Evolutionary conservation across 2,888 invertebrate genomes (phyloP).

Genomic region (Galerucella nymphaeae): DNA sequence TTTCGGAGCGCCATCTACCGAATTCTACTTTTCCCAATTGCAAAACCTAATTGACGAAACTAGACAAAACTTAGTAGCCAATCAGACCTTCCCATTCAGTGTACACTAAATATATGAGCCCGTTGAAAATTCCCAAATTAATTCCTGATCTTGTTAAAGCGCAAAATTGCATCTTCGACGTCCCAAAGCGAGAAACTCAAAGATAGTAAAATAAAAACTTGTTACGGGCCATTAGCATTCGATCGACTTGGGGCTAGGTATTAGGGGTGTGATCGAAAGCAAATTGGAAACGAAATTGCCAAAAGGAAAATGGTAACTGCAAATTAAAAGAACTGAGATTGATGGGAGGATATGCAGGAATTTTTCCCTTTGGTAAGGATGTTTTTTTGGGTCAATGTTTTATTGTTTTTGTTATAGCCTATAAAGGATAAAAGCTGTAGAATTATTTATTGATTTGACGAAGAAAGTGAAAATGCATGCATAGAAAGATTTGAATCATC

Average conservation of each 20-base stretch:
- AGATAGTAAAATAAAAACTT: slow-evolving; percentile 36
- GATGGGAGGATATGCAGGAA: slow-evolving; percentile 25
- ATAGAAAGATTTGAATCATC: too few relatives aligned
- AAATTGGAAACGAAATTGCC: slow-evolving; percentile 54
- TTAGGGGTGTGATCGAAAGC: slow-evolving; percentile 55
- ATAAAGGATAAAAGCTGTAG: background rate
- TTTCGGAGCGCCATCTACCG: too few relatives aligned
- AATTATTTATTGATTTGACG: too few relatives aligned
- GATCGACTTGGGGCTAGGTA: slow-evolving; percentile 53
- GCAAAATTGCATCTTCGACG: background rate
- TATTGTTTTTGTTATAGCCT: background rate
- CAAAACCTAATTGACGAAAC: too few relatives aligned
- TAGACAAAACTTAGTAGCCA: too few relatives aligned
- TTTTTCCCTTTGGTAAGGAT: slow-evolving; percentile 12
- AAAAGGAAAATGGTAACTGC: slow-evolving; percentile 53
- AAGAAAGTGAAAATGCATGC: too few relatives aligned
- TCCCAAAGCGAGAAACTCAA: background rate
- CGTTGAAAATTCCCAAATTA: too few relatives aligned
- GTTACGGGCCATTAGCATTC: slow-evolving; percentile 55
- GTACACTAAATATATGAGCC: too few relatives aligned
- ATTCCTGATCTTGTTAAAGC: background rate
- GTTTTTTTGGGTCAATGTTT: slow-evolving; percentile 10
- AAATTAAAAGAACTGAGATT: slow-evolving; percentile 50
- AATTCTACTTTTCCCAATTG: too few relatives aligned
- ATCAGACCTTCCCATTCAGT: too few relatives aligned